A percentile compares a stretch with the other conserved stretches of the same genome.
phyloP scores from a whole-genome alignment of 2,888 invertebrate species.

The Zygogramma bicolorata region DNA sequence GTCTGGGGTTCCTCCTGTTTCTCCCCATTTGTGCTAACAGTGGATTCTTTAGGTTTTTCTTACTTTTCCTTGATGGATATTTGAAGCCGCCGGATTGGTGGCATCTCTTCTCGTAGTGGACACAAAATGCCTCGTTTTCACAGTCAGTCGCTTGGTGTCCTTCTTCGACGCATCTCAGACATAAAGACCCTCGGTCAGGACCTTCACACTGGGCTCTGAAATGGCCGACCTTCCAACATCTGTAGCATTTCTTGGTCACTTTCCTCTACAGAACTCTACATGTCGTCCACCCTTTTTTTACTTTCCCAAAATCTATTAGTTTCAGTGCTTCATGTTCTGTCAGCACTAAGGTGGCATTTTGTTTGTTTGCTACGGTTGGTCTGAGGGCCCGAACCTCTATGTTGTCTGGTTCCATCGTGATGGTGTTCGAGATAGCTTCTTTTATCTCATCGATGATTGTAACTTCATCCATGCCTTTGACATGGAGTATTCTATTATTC shows the following conservation, averaged over 20 bases:
- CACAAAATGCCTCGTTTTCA: neutral
- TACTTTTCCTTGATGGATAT: neutral
- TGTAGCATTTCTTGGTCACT: neutral
- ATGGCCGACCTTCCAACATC: slow-evolving; percentile 14
- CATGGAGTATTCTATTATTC: neutral
- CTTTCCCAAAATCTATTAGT: neutral
- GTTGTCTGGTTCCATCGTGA: neutral
- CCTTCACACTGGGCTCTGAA: neutral
- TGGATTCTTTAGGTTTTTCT: neutral
- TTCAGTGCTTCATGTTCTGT: neutral
- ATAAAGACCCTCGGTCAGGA: neutral
- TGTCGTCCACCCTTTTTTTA: slow-evolving; percentile 8
- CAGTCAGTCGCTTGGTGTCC: neutral
- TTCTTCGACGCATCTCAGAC: neutral
- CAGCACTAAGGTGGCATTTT: neutral
- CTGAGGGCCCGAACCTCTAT: neutral
- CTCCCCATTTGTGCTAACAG: neutral
- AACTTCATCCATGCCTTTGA: neutral
- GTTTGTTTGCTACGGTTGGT: neutral
- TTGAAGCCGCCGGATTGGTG: too few species aligned
- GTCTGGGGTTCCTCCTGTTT: neutral
- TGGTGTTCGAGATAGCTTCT: neutral
- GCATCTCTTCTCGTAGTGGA: neutral
- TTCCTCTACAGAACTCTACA: slow-evolving; percentile 12
- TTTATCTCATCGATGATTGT: neutral